A percentile compares a stretch with the other conserved stretches of the same genome.
Conservation (phyloP, 2,113 vertebrate species). For the Rhodinocichla rosea region DNA sequence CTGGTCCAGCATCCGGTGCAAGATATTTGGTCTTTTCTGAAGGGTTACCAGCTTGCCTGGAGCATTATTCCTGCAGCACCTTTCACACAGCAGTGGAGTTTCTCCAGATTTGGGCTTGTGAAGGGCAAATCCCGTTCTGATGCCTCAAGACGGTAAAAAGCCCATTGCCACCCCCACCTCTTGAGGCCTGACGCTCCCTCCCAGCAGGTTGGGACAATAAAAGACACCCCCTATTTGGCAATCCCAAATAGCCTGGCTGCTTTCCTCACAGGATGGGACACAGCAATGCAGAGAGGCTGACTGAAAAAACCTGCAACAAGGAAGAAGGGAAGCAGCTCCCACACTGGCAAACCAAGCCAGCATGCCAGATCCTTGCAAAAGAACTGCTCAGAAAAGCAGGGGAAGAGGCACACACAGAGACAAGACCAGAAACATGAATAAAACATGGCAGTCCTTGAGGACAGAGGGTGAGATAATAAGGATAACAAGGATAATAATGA, state of each 20-base stretch:
- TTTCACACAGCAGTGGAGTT: background rate
- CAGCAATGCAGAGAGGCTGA: background rate
- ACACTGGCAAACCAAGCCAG: background rate
- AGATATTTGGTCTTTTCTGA: background rate
- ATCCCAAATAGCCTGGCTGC: background rate
- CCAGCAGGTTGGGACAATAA: background rate
- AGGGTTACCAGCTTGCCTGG: background rate
- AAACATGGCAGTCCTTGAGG: background rate
- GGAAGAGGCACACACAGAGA: background rate
- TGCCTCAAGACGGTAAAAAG: background rate
- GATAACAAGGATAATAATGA: background rate
- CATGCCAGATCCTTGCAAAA: background rate
- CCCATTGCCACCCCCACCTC: rapidly evolving
- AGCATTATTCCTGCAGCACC: background rate
- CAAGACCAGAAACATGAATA: background rate
- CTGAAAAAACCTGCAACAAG: background rate
- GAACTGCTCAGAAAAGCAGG: background rate
- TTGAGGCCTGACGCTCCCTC: rapidly evolving
- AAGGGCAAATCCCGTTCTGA: background rate
- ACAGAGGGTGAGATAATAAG: background rate
- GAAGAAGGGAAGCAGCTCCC: background rate
- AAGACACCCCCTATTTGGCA: background rate
- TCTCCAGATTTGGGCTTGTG: background rate
- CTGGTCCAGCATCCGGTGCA: background rate
- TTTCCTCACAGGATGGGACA: background rate